Evolutionary conservation across 2,888 invertebrate genomes (phyloP), one percentile per base, ranked within the genome.

Genomic region (Thereva unica): DNA sequence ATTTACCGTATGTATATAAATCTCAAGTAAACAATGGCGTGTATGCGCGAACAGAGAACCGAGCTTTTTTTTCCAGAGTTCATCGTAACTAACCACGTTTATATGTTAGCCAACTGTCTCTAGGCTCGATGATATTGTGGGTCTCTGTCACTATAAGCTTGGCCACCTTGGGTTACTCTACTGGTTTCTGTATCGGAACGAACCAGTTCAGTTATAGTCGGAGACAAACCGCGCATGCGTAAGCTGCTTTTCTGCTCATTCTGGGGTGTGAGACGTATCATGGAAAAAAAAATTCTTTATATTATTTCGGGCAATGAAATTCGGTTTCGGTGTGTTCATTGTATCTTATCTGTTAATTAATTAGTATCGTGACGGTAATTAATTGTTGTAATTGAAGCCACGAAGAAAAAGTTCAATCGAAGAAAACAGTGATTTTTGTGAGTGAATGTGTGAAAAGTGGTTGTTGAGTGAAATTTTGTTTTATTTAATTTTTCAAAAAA

Each of bases 81-180:
- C 12, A 47, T 47, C n/a, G 47, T 10, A 47, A n/a, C n/a, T 52
- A 23, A 23, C 23, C 23, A 23, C 52, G 52, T 35, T 23, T 34
- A 52, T 35, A n/a, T 47, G 23, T 23, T 10, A 34, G 34, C 52
- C 23, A 23, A 23, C 23, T 23, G 34, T 52, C 8, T 34, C 42
- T 9, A 34, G 42, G 23, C n/a, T n/a, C 9, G 44, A 10, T 55
- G 55, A 41, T 12, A 38, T 55, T 23, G n/a, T n/a, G 38, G 12
- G 10, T 23, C 55, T 10, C 10, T 40, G 8, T 12, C 40, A 38
- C 41, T 23, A 41, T 10, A 34, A 4, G 47, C 59, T 38, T 47
- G 59, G 38, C 45, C 12, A 49, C 59, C 59, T 59, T 59, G 59
- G 49, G 59, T 35, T 59, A 47, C 12, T 57, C 49, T 47, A 23